Conservation (phyloP, 2,797 vertebrate genomes). For the Petrocephalus sullivani region DNA sequence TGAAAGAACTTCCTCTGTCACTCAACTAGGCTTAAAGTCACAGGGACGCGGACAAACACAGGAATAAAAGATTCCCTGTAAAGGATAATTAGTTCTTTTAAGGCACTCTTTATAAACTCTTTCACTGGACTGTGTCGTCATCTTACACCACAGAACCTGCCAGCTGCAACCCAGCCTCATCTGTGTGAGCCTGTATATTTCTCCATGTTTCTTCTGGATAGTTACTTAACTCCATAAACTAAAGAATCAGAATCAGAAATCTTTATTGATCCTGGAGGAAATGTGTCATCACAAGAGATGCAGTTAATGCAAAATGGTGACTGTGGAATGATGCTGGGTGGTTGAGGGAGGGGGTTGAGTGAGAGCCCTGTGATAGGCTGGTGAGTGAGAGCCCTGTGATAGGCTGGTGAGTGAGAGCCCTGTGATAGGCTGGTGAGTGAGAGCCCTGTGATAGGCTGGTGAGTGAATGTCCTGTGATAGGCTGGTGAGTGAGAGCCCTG, state of each 20-base stretch:
- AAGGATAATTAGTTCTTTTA: background rate
- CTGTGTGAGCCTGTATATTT: background rate
- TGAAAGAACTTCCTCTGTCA: background rate
- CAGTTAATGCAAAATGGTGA: background rate
- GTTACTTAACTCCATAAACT: background rate
- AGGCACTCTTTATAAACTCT: background rate
- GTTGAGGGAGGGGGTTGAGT: background rate
- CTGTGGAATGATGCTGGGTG: background rate
- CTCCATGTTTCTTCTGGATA: background rate
- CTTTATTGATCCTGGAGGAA: too few relatives aligned
- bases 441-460: background rate
- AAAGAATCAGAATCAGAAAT: background rate
- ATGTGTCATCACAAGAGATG: background rate
- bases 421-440: too few relatives aligned
- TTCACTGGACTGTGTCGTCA: background rate
- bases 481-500: background rate
- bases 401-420: too few relatives aligned
- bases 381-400: too few relatives aligned
- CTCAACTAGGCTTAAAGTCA: background rate
- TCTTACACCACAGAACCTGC: background rate
- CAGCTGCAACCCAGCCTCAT: background rate
- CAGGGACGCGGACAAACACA: background rate
- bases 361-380: too few relatives aligned
- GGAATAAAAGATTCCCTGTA: background rate
- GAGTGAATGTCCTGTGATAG: background rate